phyloP scores from a whole-genome alignment of 2,888 invertebrate genomes.

The Spodoptera littoralis region DNA sequence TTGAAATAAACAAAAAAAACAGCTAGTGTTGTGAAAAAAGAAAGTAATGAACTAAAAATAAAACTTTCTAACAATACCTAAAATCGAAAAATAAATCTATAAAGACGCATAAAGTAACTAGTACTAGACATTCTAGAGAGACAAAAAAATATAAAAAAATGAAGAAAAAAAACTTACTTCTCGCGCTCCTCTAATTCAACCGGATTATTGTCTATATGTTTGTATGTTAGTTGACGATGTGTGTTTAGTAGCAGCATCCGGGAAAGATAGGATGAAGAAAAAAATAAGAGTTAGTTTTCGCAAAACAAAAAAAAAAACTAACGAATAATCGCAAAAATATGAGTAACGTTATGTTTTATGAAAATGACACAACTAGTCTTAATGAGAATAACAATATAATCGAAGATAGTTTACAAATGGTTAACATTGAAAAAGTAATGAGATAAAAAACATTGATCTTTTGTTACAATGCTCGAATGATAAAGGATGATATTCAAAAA shows the following conservation, averaged over 20 bases:
- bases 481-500: slow-evolving; percentile 24
- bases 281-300: slow-evolving; percentile 68
- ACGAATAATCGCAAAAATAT: slow-evolving; percentile 26
- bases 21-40: slow-evolving; percentile 15
- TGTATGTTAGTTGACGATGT: slow-evolving; percentile 78
- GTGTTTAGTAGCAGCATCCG: slow-evolving; percentile 85
- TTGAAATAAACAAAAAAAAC: slow-evolving; percentile 13
- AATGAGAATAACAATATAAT: not conserved
- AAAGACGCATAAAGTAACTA: slow-evolving; percentile 47
- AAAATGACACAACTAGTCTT: slow-evolving; percentile 11
- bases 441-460: slow-evolving; percentile 22
- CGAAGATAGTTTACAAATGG: slow-evolving; percentile 11
- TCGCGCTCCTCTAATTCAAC: slow-evolving; percentile 95
- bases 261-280: slow-evolving; percentile 70
- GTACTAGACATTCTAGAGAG: slow-evolving; percentile 52
- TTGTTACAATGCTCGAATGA: slow-evolving; percentile 38
- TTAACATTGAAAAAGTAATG: slow-evolving; percentile 7
- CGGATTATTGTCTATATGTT: slow-evolving; percentile 92
- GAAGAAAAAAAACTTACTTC: slow-evolving; percentile 91
- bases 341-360: slow-evolving; percentile 27
- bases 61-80: slow-evolving; percentile 57
- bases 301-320: slow-evolving; percentile 28
- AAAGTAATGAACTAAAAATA: slow-evolving; percentile 6
- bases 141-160: slow-evolving; percentile 44
- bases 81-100: slow-evolving; percentile 36